These are phyloP conservation scores for Leucoraja erinaceus DNA, from an alignment of 2,113 vertebrate genomes.

Conservation along the genomic window DNA sequence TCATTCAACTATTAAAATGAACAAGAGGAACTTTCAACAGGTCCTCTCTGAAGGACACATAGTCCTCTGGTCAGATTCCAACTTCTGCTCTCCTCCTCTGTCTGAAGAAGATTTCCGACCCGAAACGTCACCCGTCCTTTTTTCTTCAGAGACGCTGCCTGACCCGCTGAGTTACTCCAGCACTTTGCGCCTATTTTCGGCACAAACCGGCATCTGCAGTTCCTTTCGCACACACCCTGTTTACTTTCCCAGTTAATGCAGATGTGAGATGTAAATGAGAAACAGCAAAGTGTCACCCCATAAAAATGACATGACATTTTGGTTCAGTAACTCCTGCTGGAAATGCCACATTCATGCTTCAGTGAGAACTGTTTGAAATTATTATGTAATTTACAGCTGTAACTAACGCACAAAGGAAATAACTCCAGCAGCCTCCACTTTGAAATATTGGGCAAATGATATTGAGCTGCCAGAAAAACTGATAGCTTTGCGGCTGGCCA, in stretches of 20 bases:
- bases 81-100: not conserved
- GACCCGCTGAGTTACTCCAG: no score
- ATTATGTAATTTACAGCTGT: not conserved
- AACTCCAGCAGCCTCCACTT: not conserved
- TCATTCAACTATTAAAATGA: not conserved
- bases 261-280: not conserved
- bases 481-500: not conserved
- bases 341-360: not conserved
- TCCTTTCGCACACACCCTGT: not conserved
- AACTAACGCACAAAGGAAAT: not conserved
- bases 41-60: not conserved
- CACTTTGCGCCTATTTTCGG: no score
- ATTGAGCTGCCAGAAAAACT: not conserved
- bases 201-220: not conserved
- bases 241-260: not conserved
- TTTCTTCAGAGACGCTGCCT: no score
- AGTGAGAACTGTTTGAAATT: not conserved
- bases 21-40: not conserved
- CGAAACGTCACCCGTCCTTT: no score
- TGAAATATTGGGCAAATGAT: not conserved
- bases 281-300: not conserved
- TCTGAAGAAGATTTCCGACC: no score
- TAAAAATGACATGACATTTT: not conserved
- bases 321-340: not conserved
- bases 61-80: not conserved